These are phyloP conservation scores for Thalassophryne amazonica DNA, from an alignment of 2,797 vertebrate genomes.

Conservation along the genomic window DNA sequence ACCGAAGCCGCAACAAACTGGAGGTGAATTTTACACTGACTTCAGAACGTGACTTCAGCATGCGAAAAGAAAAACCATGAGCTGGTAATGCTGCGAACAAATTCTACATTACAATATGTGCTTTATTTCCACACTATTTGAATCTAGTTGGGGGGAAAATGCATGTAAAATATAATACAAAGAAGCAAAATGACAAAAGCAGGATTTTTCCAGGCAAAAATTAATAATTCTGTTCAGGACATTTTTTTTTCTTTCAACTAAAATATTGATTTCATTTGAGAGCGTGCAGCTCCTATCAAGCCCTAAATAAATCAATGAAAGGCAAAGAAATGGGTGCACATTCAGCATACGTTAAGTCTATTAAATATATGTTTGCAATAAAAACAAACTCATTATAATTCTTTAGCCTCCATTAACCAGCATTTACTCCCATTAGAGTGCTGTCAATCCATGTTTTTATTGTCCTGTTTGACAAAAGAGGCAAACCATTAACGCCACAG, in stretches of 20 bases:
- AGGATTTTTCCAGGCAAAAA: constrained; percentile 28
- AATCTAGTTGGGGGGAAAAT: constrained; percentile 28
- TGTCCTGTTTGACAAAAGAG: background rate
- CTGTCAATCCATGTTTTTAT: background rate
- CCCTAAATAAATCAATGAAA: constrained; percentile 17
- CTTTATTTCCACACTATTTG: constrained; percentile 26
- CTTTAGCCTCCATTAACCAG: background rate
- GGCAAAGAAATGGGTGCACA: constrained; percentile 3
- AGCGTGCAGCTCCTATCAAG: constrained; percentile 1
- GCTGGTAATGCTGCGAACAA: constrained; percentile 16
- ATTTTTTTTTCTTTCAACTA: constrained; percentile 30
- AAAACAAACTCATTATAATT: background rate
- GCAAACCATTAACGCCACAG: constrained; percentile 2
- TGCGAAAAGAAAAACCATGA: constrained; percentile 3
- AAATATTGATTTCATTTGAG: constrained; percentile 38
- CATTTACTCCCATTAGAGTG: background rate
- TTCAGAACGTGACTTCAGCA: too few relatives aligned
- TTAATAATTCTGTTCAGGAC: constrained; percentile 35
- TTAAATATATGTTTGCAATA: background rate
- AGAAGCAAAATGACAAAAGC: constrained; percentile 33
- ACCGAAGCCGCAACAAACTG: too few relatives aligned
- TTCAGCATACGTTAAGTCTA: background rate
- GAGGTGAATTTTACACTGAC: too few relatives aligned
- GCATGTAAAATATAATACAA: constrained; percentile 25
- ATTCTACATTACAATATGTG: constrained; percentile 22